phyloP scores from a whole-genome alignment of 2,888 invertebrate genomes.

The Kryphioiulus occultus region DNA sequence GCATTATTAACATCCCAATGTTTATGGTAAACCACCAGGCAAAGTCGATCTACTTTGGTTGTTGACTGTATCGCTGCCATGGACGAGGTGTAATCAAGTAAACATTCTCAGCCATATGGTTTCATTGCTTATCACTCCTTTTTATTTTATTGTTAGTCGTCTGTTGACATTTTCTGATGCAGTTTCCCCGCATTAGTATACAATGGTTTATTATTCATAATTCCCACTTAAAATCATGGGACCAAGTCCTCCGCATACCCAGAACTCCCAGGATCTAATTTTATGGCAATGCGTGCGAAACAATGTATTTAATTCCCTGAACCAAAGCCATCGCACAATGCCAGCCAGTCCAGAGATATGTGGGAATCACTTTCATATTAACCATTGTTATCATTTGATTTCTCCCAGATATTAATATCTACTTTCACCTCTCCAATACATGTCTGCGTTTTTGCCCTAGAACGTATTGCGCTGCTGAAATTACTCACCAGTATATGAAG shows the following conservation, averaged over 20 bases:
- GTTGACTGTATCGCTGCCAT: background rate
- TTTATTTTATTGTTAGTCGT: background rate
- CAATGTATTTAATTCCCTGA: background rate
- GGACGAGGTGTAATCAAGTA: background rate
- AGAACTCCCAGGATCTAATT: background rate
- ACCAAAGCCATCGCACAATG: background rate
- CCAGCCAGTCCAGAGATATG: background rate
- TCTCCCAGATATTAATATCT: background rate
- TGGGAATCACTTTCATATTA: background rate
- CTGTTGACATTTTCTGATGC: background rate
- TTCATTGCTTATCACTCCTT: background rate
- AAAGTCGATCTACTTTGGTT: background rate
- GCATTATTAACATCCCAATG: background rate
- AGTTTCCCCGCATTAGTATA: background rate
- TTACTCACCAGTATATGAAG: background rate
- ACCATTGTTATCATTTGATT: background rate
- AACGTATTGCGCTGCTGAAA: too few relatives aligned
- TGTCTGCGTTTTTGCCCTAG: too few relatives aligned
- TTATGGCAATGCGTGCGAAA: background rate
- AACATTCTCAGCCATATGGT: background rate
- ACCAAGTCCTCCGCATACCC: background rate
- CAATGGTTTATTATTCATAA: constrained; percentile 4
- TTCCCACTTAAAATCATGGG: background rate
- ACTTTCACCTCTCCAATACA: background rate
- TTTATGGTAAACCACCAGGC: background rate